Evolutionary conservation across 2,113 vertebrate genomes (phyloP), one percentile per base, ranked within the genome.

Genomic region (Poecilia latipinna): DNA sequence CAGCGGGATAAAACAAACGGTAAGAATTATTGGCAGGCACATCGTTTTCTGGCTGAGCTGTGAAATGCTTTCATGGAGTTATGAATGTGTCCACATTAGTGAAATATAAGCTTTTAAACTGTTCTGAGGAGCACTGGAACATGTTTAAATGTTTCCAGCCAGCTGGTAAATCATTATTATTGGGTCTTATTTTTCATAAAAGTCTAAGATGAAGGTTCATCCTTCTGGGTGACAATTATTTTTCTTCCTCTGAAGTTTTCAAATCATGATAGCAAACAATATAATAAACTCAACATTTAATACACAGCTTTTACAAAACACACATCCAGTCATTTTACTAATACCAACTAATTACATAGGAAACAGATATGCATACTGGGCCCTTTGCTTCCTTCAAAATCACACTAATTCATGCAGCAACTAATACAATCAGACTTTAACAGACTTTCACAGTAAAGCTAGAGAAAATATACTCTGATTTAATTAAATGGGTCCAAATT

Each of bases 161-260:
- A 89, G 86, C 71, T 62, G 72, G 60, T 85, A 87, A 86, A 86
- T 87, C 83, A 86, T 79, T 81, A 70, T 86, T 83, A 85, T 79
- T 74, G 39, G 68, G 66, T 67, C 78, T 74, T 84, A 75, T 78
- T 86, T 79, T 77, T 78, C 73, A 76, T 12, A 35, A 63, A 68
- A 72, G 77, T 62, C 67, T 85, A 61, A 33, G 64, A 74, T 74
- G 61, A 42, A 70, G 70, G 63, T 71, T 61, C 37, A 35, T 86
- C 54, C 48, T 74, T 61, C 35, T 70, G 61, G 66, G 61, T 57
- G 31, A 73, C 22, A 44, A 37, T 66, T 13, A 1, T 72, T 69
- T 69, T 44, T 70, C 17, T 79, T 33, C 26, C 37, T 24, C 42
- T 24, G n/a, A 70, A 72, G 61, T 57, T 82, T 70, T 76, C 48